Evolutionary conservation across 2,888 invertebrate genomes (phyloP), one percentile per base, ranked within the genome.

Genomic region (Platycnemis pennipes): DNA sequence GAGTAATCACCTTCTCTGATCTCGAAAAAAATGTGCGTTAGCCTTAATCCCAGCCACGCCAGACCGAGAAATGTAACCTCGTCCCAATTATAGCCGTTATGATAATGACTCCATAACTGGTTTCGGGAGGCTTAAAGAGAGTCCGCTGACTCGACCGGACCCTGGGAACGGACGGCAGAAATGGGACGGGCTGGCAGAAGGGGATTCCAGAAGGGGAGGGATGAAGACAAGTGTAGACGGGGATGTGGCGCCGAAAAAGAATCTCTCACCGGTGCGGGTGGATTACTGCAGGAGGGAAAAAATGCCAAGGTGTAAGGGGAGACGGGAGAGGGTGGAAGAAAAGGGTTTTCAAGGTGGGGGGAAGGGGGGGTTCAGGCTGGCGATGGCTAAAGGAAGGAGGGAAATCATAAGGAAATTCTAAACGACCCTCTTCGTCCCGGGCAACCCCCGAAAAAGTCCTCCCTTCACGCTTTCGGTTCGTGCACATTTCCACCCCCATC

Each of bases 371-470:
- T n/a, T 16, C 56, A 44, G 44, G n/a, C 1, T 26, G 56, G 56
- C 46, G 56, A 22, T 42, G 56, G 89, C 53, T 19, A 45, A 63
- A 91, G 63, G 56, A 37, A 46, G 44, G 45, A 26, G 91, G n/a
- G 44, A 91, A 91, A 91, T 63, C 63, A 44, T 63, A 63, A 44
- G n/a, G 91, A 91, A 91, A 91, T 91, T 91, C 91, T 91, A 91
- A 91, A 91, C 91, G 91, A 26, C 91, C 63, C 56, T 56, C 37
- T 37, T 42, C 31, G 13, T 13, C 89, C 37, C 37, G 5, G 31
- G 45, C 49, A 63, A 49, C 91, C 87, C 87, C 26, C 87, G 16
- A 45, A 46, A 87, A 87, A 44, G 26, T 37, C 37, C 77, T 37
- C 77, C 86, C 44, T 69, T 45, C n/a, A n/a, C 91, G 26, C 56